A percentile compares a stretch with the other conserved stretches of the same genome.
phyloP scores from a whole-genome alignment of 2,888 invertebrate genomes.

The Melanostoma scalare region DNA sequence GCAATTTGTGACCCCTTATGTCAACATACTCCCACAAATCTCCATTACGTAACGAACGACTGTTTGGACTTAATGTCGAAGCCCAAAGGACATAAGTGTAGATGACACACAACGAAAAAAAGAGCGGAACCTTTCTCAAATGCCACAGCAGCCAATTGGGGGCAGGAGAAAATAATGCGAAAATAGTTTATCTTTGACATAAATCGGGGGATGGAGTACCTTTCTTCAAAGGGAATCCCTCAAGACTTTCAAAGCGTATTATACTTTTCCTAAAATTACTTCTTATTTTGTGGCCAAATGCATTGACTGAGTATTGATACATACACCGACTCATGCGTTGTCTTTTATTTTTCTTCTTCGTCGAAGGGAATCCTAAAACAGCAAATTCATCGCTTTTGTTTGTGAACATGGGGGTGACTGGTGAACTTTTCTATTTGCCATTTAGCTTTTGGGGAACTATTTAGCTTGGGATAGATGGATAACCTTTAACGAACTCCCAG shows the following conservation, averaged over 20 bases:
- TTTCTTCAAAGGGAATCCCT: slow-evolving; percentile 46
- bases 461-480: slow-evolving; percentile 42
- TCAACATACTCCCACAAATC: slow-evolving; percentile 70
- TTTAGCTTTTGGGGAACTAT: slow-evolving; percentile 65
- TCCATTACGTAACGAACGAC: slow-evolving; percentile 67
- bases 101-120: slow-evolving; percentile 44
- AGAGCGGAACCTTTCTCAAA: slow-evolving; percentile 26
- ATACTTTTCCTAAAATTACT: slow-evolving; percentile 47
- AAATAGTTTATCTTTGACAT: slow-evolving; percentile 74
- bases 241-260: slow-evolving; percentile 55
- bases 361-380: slow-evolving; percentile 57
- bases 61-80: slow-evolving; percentile 56
- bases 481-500: slow-evolving; percentile 47
- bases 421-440: slow-evolving; percentile 69
- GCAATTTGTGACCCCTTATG: slow-evolving; percentile 72
- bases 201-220: slow-evolving; percentile 43
- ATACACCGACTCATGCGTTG: slow-evolving; percentile 21
- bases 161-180: slow-evolving; percentile 56
- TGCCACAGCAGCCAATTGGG: background rate
- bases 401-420: background rate
- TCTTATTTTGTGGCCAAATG: slow-evolving; percentile 35
- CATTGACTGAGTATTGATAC: slow-evolving; percentile 29
- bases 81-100: slow-evolving; percentile 61
- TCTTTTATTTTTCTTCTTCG: background rate
- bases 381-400: slow-evolving; percentile 59